Percentiles rank a stretch among this genome's conserved stretches.
Evolutionary conservation across 2,797 vertebrate genomes (phyloP).

Genomic region (Gambusia yucatana): DNA sequence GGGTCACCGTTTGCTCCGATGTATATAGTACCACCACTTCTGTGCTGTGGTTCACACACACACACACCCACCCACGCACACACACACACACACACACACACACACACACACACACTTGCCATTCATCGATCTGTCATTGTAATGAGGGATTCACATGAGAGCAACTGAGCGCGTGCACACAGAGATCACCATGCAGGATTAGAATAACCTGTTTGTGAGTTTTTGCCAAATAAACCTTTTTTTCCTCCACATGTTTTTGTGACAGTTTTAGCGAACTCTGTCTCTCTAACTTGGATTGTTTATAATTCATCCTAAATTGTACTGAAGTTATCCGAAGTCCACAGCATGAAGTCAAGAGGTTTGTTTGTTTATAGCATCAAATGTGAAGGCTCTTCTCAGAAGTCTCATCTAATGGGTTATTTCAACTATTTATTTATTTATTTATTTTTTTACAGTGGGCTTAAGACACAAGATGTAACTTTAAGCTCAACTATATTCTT

Average conservation of each 20-base stretch:
- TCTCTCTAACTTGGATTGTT: conserved; percentile 5
- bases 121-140: conserved; percentile 48
- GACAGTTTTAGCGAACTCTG: conserved; percentile 22
- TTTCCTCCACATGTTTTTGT: conserved; percentile 26
- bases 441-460: neutral
- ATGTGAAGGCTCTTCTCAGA: conserved; percentile 23
- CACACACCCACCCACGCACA: neutral
- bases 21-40: conserved; percentile 72
- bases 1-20: conserved; percentile 44
- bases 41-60: conserved; percentile 60
- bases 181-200: conserved; percentile 11
- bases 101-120: conserved; percentile 12
- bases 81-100: too few relatives aligned
- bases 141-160: conserved; percentile 8
- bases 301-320: conserved; percentile 16
- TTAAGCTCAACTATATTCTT: neutral
- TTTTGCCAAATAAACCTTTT: conserved; percentile 32
- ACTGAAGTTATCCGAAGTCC: conserved; percentile 24
- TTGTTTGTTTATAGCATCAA: conserved; percentile 41
- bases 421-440: neutral
- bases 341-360: conserved; percentile 22
- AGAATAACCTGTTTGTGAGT: conserved; percentile 2
- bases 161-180: conserved; percentile 7
- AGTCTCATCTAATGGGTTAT: neutral
- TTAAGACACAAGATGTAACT: neutral